phyloP scores from a whole-genome alignment of 2,888 invertebrate species.

The Anoplius nigerrimus region DNA sequence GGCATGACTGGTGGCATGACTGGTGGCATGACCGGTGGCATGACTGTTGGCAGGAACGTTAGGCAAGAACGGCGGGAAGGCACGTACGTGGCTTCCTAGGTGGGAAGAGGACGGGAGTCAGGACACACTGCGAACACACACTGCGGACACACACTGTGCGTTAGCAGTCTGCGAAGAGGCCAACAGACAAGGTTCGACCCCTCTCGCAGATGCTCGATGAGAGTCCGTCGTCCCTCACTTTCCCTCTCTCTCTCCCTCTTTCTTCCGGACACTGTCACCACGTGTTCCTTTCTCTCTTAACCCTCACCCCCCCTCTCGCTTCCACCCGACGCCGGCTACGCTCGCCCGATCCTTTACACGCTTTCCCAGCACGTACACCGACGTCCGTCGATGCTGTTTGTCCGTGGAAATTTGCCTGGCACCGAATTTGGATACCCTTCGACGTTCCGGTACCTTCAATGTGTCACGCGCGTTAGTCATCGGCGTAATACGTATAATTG shows the following conservation, averaged over 20 bases:
- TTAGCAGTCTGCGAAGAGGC: too few relatives aligned
- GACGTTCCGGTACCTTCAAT: too few relatives aligned
- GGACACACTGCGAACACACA: conserved; percentile 10
- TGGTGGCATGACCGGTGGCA: conserved; percentile 18
- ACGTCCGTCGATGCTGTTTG: conserved; percentile 1
- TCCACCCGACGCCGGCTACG: not conserved
- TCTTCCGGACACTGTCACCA: conserved; percentile 23
- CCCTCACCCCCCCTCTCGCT: not conserved
- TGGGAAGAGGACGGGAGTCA: too few relatives aligned
- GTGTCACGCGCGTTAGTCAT: too few relatives aligned
- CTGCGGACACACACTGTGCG: conserved; percentile 18
- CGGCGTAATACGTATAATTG: too few relatives aligned
- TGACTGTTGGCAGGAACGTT: not conserved
- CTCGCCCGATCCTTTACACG: not conserved
- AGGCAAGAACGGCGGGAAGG: conserved; percentile 11
- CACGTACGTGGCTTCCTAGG: not conserved
- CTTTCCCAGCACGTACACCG: not conserved
- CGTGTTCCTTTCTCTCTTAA: conserved; percentile 41
- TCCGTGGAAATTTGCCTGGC: not conserved
- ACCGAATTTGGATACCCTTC: too few relatives aligned
- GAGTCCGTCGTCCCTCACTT: conserved; percentile 15
- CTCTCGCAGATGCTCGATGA: conserved; percentile 35
- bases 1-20: conserved; percentile 12
- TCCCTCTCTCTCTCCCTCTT: conserved; percentile 18
- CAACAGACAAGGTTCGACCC: conserved; percentile 26